Evolutionary conservation across 2,113 vertebrate species (phyloP).

Genomic region (Pelobates fuscus): DNA sequence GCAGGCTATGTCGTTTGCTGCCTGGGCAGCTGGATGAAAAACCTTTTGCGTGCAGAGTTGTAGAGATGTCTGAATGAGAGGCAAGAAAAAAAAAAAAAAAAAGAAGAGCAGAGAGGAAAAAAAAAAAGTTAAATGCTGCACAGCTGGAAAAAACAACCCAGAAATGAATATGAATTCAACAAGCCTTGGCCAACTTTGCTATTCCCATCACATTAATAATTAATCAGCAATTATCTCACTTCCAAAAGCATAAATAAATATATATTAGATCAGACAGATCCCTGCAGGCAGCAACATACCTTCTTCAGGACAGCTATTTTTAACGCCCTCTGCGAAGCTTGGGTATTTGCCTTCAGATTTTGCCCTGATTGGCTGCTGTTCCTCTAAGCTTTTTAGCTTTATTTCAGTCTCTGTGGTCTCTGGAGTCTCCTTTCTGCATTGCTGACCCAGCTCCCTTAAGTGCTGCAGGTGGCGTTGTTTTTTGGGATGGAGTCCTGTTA

Average conservation of each 20-base stretch:
- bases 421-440: constrained; percentile 80
- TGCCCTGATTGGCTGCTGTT: constrained; percentile 82
- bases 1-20: constrained; percentile 77
- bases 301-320: constrained; percentile 79
- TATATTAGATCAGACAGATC: constrained; percentile 9
- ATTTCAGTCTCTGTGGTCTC: constrained; percentile 75
- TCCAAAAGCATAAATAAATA: constrained; percentile 61
- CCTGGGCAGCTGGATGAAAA: constrained; percentile 75
- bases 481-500: constrained; percentile 95
- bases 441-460: constrained; percentile 82
- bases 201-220: constrained; percentile 70
- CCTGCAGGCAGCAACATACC: constrained; percentile 65
- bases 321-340: constrained; percentile 87
- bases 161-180: constrained; percentile 38
- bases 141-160: constrained; percentile 41
- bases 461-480: constrained; percentile 86
- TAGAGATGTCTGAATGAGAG: constrained; percentile 69
- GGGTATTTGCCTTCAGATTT: constrained; percentile 85
- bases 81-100: constrained; percentile 45
- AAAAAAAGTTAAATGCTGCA: constrained; percentile 71
- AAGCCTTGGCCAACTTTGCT: constrained; percentile 33
- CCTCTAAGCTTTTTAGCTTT: constrained; percentile 76
- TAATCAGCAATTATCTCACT: constrained; percentile 62
- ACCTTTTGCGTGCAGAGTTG: constrained; percentile 73
- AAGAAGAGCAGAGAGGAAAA: constrained; percentile 53